Base-by-base conservation (phyloP, 2,888 invertebrate genomes). In the Trichogramma dendrolimi region DNA sequence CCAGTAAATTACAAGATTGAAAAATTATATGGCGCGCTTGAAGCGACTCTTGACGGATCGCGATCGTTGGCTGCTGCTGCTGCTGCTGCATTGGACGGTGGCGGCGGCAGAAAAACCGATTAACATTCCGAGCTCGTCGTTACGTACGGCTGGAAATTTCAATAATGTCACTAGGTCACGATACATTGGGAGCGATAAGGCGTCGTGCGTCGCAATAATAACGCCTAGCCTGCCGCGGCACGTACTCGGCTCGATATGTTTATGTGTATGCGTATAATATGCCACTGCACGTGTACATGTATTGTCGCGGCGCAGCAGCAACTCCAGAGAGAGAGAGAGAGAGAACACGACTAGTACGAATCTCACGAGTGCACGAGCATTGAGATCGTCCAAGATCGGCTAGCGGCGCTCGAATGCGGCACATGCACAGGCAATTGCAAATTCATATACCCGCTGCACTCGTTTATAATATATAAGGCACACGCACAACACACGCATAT, bases 221-320 rank as follows among this genome's bases (percentile, higher is more conserved):
- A 48, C 48, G 4, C 48, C 7, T 11, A 40, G n/a, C 48, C 38
- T 27, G 38, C 41, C 6, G n/a, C 7, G 42, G 11, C 58, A 43
- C 47, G 27, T 27, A 42, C 5, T 5, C 49, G 49, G 14, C 47
- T 6, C 48, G 48, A 5, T 14, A 14, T 14, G 48, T 14, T n/a
- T 6, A 10, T 47, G 48, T 14, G 48, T 11, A 11, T 48, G 48
- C 48, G 27, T 4, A 73, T 74, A 71, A 74, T 71, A 71, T 72
- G 69, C 69, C 44, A n/a, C 42, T 27, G 42, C 46, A 5, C 46
- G 55, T 27, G n/a, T 52, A 40, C 2, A 27, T 27, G 27, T 27
- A 27, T 27, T 27, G 27, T 27, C 27, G 27, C 27, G 27, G 27
- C 27, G 27, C 27, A 27, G 27, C 2, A 14, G 14, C 14, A 14